Percentiles rank a stretch among this genome's conserved stretches.
Conservation (phyloP, 2,797 vertebrate genomes). For the Clarias laeviceps region DNA sequence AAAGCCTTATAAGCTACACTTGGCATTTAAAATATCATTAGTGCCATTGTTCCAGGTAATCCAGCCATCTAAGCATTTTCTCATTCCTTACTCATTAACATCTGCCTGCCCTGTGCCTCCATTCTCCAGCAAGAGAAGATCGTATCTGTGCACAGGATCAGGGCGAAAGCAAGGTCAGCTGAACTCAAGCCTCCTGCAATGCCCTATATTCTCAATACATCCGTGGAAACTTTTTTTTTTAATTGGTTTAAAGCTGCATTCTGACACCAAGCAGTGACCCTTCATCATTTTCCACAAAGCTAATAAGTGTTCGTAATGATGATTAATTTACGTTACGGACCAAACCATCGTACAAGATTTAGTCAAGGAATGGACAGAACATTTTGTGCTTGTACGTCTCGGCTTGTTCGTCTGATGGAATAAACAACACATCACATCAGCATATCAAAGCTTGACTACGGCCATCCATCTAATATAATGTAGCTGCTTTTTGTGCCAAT, state of each 20-base stretch:
- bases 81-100: slow-evolving; percentile 28
- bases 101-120: slow-evolving; percentile 28
- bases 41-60: not conserved
- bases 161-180: slow-evolving; percentile 9
- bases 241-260: not conserved
- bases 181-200: slow-evolving; percentile 27
- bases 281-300: not conserved
- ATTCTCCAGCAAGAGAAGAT: slow-evolving; percentile 23
- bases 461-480: slow-evolving; percentile 1
- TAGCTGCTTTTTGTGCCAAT: slow-evolving; percentile 3
- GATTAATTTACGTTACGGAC: not conserved
- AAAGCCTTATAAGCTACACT: not conserved
- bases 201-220: not conserved
- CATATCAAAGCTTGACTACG: slow-evolving; percentile 30
- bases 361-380: not conserved
- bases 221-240: not conserved
- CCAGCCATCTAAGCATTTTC: slow-evolving; percentile 11
- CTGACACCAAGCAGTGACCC: slow-evolving; percentile 11
- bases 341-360: not conserved
- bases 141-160: slow-evolving; percentile 10
- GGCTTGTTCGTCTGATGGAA: not conserved
- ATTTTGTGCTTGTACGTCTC: not conserved
- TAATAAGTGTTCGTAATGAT: not conserved
- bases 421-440: slow-evolving; percentile 28
- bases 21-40: not conserved